These are phyloP conservation scores for Aphis craccivora DNA, from an alignment of 1,140 invertebrate species.

Conservation along the genomic window DNA sequence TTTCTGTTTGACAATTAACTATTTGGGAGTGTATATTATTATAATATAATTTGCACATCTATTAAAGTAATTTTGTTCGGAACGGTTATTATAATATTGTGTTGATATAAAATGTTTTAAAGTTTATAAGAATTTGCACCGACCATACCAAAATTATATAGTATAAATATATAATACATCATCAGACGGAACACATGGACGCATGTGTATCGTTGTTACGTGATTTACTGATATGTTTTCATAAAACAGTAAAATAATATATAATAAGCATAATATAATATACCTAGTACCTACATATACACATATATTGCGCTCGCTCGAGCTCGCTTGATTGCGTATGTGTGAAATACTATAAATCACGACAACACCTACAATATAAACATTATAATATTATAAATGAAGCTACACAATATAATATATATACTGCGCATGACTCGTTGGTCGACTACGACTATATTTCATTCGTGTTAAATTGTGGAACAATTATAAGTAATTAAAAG, in stretches of 20 bases:
- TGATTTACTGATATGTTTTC: conserved; percentile 24
- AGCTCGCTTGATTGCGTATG: neutral
- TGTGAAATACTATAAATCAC: conserved; percentile 11
- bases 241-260: conserved; percentile 12
- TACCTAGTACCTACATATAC: too few relatives aligned
- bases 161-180: neutral
- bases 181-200: neutral
- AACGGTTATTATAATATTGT: neutral
- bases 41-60: neutral
- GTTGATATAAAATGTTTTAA: neutral
- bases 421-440: neutral
- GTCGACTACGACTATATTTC: neutral
- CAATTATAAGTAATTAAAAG: conserved; percentile 24
- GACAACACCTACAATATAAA: neutral
- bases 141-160: neutral
- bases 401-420: conserved; percentile 4
- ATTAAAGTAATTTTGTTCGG: neutral
- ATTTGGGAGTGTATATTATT: neutral
- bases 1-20: neutral
- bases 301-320: neutral
- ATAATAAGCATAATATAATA: neutral
- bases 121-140: neutral
- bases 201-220: neutral
- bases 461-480: neutral
- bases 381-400: neutral